Evolutionary conservation across 2,888 invertebrate genomes (phyloP).

Genomic region (Lamproptera curius): DNA sequence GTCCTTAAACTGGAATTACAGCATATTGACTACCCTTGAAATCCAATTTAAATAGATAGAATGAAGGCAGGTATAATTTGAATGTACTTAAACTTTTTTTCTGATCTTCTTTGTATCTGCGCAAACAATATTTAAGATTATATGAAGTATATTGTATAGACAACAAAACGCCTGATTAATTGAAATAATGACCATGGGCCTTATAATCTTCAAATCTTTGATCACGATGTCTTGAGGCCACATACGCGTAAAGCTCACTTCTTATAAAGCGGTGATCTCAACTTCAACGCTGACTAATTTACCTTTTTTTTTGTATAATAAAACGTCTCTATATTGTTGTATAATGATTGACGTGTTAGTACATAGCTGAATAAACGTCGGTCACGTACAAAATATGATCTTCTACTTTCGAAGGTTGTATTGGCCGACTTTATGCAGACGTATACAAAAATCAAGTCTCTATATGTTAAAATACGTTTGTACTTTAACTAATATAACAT

Average conservation of each 20-base stretch:
- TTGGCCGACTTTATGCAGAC: no score
- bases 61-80: slow-evolving; percentile 4
- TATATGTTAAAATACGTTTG: no score
- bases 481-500: no score
- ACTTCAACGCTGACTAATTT: slow-evolving; percentile 26
- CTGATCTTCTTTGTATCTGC: neutral
- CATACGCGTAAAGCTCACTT: slow-evolving; percentile 28
- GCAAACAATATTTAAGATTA: neutral
- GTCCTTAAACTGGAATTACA: neutral
- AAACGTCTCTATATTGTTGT: no score
- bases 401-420: no score
- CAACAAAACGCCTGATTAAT: neutral
- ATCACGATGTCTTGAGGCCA: slow-evolving; percentile 33
- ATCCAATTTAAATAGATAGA: slow-evolving; percentile 5
- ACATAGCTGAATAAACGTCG: no score
- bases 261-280: slow-evolving; percentile 45
- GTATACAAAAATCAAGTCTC: no score
- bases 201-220: neutral
- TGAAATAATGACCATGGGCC: slow-evolving; percentile 8
- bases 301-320: slow-evolving; percentile 1
- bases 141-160: neutral
- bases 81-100: neutral
- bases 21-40: slow-evolving; percentile 8
- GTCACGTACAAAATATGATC: no score
- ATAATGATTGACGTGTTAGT: no score